A percentile compares a stretch with the other conserved stretches of the same genome.
Evolutionary conservation across 2,797 vertebrate genomes (phyloP).

Genomic region (Holocentrus rufus): DNA sequence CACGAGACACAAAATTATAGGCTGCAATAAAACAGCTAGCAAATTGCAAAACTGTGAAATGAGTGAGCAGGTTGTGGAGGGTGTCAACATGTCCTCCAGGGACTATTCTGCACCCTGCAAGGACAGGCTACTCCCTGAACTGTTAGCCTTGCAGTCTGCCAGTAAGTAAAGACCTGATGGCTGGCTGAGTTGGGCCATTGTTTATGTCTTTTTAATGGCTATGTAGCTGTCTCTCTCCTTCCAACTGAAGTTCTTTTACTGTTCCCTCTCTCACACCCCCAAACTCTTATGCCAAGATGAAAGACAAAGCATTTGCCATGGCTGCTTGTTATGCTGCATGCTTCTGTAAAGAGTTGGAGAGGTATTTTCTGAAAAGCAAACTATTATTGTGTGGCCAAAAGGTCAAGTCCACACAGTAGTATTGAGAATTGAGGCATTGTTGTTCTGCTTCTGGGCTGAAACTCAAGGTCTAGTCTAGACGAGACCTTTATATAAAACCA

Average conservation of each 20-base stretch:
- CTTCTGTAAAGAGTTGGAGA: slow-evolving; percentile 5
- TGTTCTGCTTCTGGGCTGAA: slow-evolving; percentile 9
- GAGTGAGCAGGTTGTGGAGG: slow-evolving; percentile 34
- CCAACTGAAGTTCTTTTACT: slow-evolving; percentile 32
- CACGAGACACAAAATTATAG: slow-evolving; percentile 21
- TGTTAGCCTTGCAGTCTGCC: slow-evolving; percentile 50
- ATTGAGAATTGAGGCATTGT: slow-evolving; percentile 24
- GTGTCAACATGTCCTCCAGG: slow-evolving; percentile 37
- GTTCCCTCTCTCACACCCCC: slow-evolving; percentile 6
- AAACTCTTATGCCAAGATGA: slow-evolving; percentile 17
- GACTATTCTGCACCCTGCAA: slow-evolving; percentile 51
- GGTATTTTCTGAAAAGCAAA: slow-evolving; percentile 22
- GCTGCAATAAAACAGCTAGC: slow-evolving; percentile 37
- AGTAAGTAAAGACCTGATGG: slow-evolving; percentile 59
- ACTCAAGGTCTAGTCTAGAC: slow-evolving; percentile 5
- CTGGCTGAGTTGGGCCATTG: slow-evolving; percentile 59
- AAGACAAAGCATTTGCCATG: background rate
- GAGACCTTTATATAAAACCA: slow-evolving; percentile 5
- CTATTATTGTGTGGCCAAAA: slow-evolving; percentile 22
- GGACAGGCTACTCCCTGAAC: slow-evolving; percentile 52
- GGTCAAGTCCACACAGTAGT: slow-evolving; percentile 15
- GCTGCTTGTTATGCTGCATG: background rate
- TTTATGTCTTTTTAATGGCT: slow-evolving; percentile 69
- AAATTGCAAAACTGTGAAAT: slow-evolving; percentile 45
- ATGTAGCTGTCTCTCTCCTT: slow-evolving; percentile 30